These are phyloP conservation scores for Oxyteleia sp. DNA, from an alignment of 2,888 invertebrate species.

Conservation along the genomic window DNA sequence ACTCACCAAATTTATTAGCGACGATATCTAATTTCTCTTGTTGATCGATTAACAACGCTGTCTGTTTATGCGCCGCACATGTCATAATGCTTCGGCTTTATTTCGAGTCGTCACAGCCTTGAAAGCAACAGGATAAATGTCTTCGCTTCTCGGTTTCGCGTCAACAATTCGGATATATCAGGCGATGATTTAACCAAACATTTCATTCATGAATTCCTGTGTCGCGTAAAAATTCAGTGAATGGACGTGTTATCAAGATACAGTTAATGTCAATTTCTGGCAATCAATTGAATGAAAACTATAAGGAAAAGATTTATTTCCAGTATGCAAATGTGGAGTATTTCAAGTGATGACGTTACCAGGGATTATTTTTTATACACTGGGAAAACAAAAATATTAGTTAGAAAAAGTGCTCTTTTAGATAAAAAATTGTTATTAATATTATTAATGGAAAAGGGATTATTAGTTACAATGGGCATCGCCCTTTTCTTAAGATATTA, in stretches of 20 bases:
- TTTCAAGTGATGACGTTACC: slow-evolving; percentile 22
- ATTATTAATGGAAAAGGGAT: no score
- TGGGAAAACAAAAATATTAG: no score
- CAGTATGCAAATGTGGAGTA: slow-evolving; percentile 17
- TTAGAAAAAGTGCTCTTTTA: no score
- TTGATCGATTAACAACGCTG: slow-evolving; percentile 59
- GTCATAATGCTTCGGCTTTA: slow-evolving; percentile 41
- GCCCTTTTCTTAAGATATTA: no score
- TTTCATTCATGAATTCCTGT: slow-evolving; percentile 30
- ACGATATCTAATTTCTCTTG: slow-evolving; percentile 61
- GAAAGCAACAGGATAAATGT: background rate
- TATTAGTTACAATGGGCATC: no score
- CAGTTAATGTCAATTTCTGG: slow-evolving; percentile 2
- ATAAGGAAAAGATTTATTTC: slow-evolving; percentile 20
- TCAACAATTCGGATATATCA: background rate
- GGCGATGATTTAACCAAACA: background rate
- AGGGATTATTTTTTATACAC: background rate
- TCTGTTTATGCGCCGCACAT: slow-evolving; percentile 42
- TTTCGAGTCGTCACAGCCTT: slow-evolving; percentile 2
- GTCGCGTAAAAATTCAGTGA: slow-evolving; percentile 8
- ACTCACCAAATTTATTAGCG: no score
- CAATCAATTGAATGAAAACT: slow-evolving; percentile 8
- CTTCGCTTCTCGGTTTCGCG: background rate
- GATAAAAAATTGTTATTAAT: no score
- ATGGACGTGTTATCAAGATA: slow-evolving; percentile 2